Conservation (phyloP, 2,797 vertebrate genomes). For the Amblyraja radiata region DNA sequence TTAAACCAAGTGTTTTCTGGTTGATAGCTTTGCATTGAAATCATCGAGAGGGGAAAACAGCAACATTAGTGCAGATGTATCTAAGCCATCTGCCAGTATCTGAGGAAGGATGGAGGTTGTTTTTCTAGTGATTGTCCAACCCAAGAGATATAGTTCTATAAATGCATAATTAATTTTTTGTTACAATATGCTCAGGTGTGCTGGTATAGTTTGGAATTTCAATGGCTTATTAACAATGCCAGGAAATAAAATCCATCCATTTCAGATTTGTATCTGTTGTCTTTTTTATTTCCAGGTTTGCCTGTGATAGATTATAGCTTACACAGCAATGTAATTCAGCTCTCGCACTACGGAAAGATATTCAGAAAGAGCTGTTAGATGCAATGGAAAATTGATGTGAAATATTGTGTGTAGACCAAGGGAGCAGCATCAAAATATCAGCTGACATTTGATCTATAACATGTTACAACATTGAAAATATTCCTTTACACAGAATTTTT, state of each 20-base stretch:
- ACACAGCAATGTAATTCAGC: background rate
- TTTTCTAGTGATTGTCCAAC: background rate
- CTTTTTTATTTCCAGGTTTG: background rate
- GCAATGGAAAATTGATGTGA: background rate
- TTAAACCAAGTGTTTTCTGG: background rate
- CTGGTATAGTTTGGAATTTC: constrained; percentile 5
- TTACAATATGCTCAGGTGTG: background rate
- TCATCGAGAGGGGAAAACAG: background rate
- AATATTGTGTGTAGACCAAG: background rate
- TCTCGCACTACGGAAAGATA: background rate
- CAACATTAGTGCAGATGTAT: background rate
- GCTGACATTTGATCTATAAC: background rate
- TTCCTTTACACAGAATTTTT: no score
- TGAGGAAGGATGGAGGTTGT: background rate
- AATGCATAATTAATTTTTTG: background rate
- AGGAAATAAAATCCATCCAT: constrained; percentile 19
- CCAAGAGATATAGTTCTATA: background rate
- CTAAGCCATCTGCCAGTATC: background rate
- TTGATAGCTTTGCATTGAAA: background rate
- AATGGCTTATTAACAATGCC: constrained; percentile 1
- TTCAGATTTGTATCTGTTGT: constrained; percentile 8
- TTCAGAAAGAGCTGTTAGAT: background rate
- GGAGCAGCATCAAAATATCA: background rate
- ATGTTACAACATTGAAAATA: background rate
- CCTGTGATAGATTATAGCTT: constrained; percentile 3